Evolutionary conservation across 2,797 vertebrate genomes (phyloP).

Genomic region (Acanthopagrus latus): DNA sequence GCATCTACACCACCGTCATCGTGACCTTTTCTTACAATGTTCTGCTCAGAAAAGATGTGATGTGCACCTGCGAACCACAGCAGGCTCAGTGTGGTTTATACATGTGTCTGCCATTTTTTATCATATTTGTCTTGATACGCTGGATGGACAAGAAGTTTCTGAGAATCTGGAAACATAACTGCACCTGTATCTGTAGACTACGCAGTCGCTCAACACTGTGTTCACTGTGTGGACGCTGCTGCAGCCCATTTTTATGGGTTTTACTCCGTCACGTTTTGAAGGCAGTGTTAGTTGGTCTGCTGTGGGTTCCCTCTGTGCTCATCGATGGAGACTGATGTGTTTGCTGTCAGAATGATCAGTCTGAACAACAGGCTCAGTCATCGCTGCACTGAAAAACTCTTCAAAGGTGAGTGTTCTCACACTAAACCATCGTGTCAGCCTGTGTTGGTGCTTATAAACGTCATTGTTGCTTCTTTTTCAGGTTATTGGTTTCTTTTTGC

Average conservation of each 20-base stretch:
- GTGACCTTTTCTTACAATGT: neutral
- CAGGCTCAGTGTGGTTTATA: accelerated
- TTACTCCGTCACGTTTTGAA: accelerated
- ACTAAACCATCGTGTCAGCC: neutral
- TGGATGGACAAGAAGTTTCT: neutral
- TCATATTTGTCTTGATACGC: neutral
- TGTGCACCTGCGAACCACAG: neutral
- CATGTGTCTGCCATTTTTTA: neutral
- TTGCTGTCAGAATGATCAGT: neutral
- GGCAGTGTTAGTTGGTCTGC: accelerated
- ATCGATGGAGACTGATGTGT: constrained; percentile 20
- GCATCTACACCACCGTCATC: neutral
- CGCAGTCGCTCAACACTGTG: too few relatives aligned
- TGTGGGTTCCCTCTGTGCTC: neutral
- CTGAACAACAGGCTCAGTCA: neutral
- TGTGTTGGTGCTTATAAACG: neutral
- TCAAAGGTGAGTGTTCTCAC: neutral
- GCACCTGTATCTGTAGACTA: too few relatives aligned
- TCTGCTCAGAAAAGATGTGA: neutral
- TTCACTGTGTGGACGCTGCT: neutral
- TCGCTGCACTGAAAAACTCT: neutral
- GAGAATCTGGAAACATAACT: neutral
- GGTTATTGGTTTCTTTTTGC: neutral
- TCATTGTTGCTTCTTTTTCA: neutral
- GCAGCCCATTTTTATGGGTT: neutral